Percentiles rank a stretch among this genome's conserved stretches.
phyloP scores from a whole-genome alignment of 92 coral and sea anemone species.

The Bergia puertoricense region DNA sequence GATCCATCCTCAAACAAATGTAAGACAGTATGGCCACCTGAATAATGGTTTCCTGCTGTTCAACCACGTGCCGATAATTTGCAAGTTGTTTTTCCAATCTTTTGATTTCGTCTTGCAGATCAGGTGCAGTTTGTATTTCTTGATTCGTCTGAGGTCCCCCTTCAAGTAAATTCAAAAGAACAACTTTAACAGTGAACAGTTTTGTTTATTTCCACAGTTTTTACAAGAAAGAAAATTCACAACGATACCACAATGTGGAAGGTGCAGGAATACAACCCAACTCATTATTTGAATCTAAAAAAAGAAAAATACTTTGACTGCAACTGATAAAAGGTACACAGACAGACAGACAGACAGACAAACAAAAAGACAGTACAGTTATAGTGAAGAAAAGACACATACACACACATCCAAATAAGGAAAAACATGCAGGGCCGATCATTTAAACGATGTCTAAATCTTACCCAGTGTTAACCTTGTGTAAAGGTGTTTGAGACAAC shows the following conservation, averaged over 20 bases:
- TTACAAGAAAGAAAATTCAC: too few relatives aligned
- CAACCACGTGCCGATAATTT: conserved; percentile 88
- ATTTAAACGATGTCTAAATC: too few relatives aligned
- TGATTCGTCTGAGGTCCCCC: conserved; percentile 45
- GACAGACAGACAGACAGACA: neutral
- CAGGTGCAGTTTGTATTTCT: conserved; percentile 42
- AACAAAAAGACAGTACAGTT: neutral
- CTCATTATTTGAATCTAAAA: too few relatives aligned
- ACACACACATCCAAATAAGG: neutral
- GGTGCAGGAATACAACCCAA: too few relatives aligned
- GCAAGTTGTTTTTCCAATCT: conserved; percentile 76
- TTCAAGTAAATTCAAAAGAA: neutral
- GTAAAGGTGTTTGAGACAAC: too few relatives aligned
- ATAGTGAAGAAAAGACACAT: too few relatives aligned
- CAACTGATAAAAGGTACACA: neutral
- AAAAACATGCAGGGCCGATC: neutral
- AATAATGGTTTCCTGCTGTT: conserved; percentile 87
- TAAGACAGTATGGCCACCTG: conserved; percentile 59
- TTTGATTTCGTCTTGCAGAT: conserved; percentile 57
- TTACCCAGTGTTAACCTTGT: too few relatives aligned
- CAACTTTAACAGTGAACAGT: neutral
- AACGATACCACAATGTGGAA: too few relatives aligned
- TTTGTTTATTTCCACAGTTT: too few relatives aligned
- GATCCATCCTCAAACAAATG: neutral
- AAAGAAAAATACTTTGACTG: too few relatives aligned